Conservation (phyloP, 2,113 vertebrate species). For the Corythaixoides concolor region DNA sequence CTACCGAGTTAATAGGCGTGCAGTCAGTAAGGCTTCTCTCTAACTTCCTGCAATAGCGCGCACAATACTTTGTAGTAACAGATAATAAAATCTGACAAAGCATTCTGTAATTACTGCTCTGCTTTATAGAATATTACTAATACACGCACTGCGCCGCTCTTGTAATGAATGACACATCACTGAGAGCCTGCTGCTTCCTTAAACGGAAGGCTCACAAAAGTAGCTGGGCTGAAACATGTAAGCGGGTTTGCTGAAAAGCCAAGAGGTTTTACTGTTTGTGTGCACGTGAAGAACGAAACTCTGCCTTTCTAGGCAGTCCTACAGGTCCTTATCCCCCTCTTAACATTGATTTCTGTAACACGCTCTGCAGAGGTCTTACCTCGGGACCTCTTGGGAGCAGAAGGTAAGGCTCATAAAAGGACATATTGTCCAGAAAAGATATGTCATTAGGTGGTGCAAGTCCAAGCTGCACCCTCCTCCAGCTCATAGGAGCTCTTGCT, state of each 20-base stretch:
- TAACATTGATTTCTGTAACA: accelerated
- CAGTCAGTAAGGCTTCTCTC: constrained; percentile 26
- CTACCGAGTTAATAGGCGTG: constrained; percentile 49
- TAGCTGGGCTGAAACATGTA: not conserved
- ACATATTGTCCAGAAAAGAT: accelerated
- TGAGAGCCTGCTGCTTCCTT: not conserved
- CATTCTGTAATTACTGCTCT: constrained; percentile 35
- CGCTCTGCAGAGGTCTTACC: not conserved
- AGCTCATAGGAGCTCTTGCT: not conserved
- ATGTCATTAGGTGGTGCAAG: accelerated
- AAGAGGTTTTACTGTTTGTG: not conserved
- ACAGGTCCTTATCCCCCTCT: too few species aligned
- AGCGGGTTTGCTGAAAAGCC: not conserved
- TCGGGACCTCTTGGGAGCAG: not conserved
- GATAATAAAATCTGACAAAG: constrained; percentile 31
- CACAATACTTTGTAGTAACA: constrained; percentile 26
- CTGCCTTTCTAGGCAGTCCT: not conserved
- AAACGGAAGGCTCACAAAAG: not conserved
- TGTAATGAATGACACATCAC: not conserved
- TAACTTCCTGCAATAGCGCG: constrained; percentile 19
- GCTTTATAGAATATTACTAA: not conserved
- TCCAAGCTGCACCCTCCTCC: not conserved
- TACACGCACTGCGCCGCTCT: not conserved
- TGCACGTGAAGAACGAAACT: not conserved
- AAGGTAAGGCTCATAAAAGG: not conserved